Percentiles rank a stretch among this genome's conserved stretches.
These are phyloP conservation scores for Centropristis striata DNA, from an alignment of 2,113 vertebrate genomes.

Conservation along the genomic window DNA sequence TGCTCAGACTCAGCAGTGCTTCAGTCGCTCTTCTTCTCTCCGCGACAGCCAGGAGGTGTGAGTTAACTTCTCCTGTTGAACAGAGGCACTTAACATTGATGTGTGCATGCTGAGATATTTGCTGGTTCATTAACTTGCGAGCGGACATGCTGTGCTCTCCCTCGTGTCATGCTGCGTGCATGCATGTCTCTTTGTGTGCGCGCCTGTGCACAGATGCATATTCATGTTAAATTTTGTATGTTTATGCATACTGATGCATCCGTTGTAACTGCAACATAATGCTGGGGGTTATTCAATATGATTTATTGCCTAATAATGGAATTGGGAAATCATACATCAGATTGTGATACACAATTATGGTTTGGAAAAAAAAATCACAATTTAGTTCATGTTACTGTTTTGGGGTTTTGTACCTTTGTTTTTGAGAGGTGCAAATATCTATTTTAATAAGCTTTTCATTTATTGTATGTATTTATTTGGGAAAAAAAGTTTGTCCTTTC, in stretches of 20 bases:
- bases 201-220: constrained; percentile 22
- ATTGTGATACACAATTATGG: too few relatives aligned
- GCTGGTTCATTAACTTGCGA: constrained; percentile 62
- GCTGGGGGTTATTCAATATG: too few relatives aligned
- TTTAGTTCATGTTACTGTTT: too few relatives aligned
- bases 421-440: too few relatives aligned
- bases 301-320: too few relatives aligned
- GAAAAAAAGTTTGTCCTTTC: too few relatives aligned
- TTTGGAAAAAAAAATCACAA: too few relatives aligned
- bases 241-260: constrained; percentile 26
- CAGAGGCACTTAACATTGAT: constrained; percentile 60
- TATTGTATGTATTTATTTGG: too few relatives aligned
- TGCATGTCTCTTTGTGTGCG: constrained; percentile 1
- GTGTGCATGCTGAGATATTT: constrained; percentile 57
- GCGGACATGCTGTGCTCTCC: constrained; percentile 47
- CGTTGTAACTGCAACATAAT: constrained; percentile 1
- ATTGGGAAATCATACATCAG: too few relatives aligned
- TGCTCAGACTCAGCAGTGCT: constrained; percentile 6
- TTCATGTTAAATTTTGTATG: constrained; percentile 23
- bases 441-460: too few relatives aligned
- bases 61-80: constrained; percentile 50
- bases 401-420: too few relatives aligned
- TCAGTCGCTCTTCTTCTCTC: constrained; percentile 5
- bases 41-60: constrained; percentile 34
- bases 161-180: background rate